Percentiles rank a stretch among this genome's conserved stretches.
Conservation (phyloP, 2,113 vertebrate species). For the Phaethon lepturus region DNA sequence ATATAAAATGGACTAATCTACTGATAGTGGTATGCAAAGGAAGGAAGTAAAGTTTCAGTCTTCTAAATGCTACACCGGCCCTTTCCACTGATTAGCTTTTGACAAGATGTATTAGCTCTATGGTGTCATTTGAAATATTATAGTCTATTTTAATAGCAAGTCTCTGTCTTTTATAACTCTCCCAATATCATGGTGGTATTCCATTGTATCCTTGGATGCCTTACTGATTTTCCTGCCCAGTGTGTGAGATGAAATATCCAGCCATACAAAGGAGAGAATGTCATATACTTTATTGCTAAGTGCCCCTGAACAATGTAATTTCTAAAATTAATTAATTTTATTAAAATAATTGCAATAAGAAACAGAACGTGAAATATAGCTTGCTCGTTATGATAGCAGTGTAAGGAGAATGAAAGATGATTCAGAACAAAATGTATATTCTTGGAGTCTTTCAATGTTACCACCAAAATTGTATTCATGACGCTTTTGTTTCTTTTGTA, state of each 20-base stretch:
- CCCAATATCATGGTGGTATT: not conserved
- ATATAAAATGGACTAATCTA: not conserved
- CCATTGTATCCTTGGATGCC: not conserved
- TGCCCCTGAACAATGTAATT: conserved; percentile 5
- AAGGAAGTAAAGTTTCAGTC: not conserved
- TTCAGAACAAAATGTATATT: not conserved
- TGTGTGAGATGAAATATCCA: not conserved
- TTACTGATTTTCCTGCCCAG: not conserved
- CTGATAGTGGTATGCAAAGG: not conserved
- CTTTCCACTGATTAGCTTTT: conserved; percentile 6
- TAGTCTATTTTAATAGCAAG: not conserved
- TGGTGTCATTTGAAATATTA: conserved; percentile 5
- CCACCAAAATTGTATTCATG: not conserved
- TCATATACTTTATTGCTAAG: not conserved
- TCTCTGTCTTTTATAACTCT: not conserved
- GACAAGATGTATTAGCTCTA: not conserved
- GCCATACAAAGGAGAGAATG: not conserved
- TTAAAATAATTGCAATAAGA: conserved; percentile 28
- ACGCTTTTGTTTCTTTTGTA: not conserved
- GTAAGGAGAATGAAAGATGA: not conserved
- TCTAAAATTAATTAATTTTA: not conserved
- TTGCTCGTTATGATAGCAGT: not conserved
- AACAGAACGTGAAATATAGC: conserved; percentile 17
- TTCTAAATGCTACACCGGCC: not conserved
- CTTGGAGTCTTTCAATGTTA: conserved; percentile 9